Conservation (phyloP, 1,140 invertebrate species). For the Thaumetopoea pityocampa region DNA sequence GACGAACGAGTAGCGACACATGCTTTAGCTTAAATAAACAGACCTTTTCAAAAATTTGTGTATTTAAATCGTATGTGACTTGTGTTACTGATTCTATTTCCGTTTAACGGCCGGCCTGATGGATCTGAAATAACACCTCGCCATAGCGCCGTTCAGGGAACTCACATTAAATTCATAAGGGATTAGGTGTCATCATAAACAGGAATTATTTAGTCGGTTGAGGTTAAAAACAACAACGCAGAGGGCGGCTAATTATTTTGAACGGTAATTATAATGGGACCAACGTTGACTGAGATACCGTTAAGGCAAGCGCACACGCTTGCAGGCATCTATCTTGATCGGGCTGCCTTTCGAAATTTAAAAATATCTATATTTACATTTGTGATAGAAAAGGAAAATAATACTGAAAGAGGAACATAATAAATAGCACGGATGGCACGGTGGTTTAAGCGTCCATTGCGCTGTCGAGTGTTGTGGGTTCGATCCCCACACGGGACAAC, state of each 20-base stretch:
- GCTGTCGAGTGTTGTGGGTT: too few species aligned
- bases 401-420: too few species aligned
- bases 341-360: too few species aligned
- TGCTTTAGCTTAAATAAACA: conserved; percentile 72
- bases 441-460: too few species aligned
- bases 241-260: conserved; percentile 26
- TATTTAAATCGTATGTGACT: conserved; percentile 74
- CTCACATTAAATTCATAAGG: conserved; percentile 69
- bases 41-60: conserved; percentile 72
- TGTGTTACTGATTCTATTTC: conserved; percentile 68
- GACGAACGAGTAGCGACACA: conserved; percentile 27
- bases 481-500: too few species aligned
- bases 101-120: conserved; percentile 66
- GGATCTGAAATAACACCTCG: conserved; percentile 70
- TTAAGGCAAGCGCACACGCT: too few species aligned
- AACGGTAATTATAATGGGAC: conserved; percentile 12
- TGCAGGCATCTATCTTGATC: too few species aligned
- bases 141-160: conserved; percentile 54
- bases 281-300: conserved; percentile 15
- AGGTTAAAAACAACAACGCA: conserved; percentile 65
- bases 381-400: too few species aligned
- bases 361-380: too few species aligned
- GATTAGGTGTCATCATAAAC: conserved; percentile 75
- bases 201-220: conserved; percentile 71
- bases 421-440: too few species aligned